Evolutionary conservation across 2,797 vertebrate species (phyloP).

Genomic region (Danio albolineatus): DNA sequence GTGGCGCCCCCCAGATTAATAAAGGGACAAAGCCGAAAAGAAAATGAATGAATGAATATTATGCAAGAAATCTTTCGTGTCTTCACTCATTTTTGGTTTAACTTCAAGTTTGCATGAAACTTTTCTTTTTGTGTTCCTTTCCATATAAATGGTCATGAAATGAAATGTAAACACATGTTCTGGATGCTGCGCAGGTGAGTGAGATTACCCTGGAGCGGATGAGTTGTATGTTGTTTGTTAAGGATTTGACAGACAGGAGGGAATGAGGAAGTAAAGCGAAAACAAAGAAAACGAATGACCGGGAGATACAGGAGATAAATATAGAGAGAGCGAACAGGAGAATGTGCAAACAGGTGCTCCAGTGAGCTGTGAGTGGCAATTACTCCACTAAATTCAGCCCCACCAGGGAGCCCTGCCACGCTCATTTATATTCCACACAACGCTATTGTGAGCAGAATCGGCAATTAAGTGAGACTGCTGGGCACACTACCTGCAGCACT

Average conservation of each 20-base stretch:
- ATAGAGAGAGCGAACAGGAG: slow-evolving; percentile 5
- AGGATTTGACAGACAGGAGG: slow-evolving; percentile 5
- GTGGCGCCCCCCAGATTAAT: too few species aligned
- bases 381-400: slow-evolving; percentile 55
- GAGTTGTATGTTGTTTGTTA: neutral
- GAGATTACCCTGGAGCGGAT: slow-evolving; percentile 15
- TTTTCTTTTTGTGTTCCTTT: too few species aligned
- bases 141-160: too few species aligned
- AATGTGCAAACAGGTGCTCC: slow-evolving; percentile 57
- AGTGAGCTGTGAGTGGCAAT: slow-evolving; percentile 52
- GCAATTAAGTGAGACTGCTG: slow-evolving; percentile 69
- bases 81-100: too few species aligned
- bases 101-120: too few species aligned
- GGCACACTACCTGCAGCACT: slow-evolving; percentile 69
- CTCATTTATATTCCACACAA: slow-evolving; percentile 56
- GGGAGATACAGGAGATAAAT: slow-evolving; percentile 14
- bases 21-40: too few species aligned
- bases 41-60: too few species aligned
- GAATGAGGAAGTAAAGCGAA: neutral
- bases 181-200: neutral
- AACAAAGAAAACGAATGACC: neutral
- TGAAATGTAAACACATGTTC: neutral
- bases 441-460: slow-evolving; percentile 64
- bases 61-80: too few species aligned
- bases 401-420: slow-evolving; percentile 58